Conservation (phyloP, 2,797 vertebrate genomes). For the Helicolenus hilgendorfi region DNA sequence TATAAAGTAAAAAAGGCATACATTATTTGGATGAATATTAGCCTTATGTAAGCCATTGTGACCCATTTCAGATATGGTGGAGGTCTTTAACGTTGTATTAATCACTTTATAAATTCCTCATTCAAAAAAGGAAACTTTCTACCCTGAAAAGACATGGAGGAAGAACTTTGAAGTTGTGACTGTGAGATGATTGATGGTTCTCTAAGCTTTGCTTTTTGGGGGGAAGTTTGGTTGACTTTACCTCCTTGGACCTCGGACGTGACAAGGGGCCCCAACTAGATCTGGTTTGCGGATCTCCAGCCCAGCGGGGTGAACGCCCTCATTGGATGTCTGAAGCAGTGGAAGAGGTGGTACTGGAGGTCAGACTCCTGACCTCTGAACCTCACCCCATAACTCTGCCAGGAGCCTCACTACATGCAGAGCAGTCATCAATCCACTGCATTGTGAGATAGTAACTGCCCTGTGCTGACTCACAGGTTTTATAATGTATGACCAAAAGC, state of each 20-base stretch:
- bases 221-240: background rate
- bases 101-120: background rate
- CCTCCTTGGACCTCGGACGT: background rate
- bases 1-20: no score
- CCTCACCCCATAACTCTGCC: constrained; percentile 46
- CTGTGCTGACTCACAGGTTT: constrained; percentile 51
- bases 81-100: background rate
- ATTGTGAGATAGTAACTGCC: constrained; percentile 18
- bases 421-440: constrained; percentile 27
- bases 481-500: constrained; percentile 42
- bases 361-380: constrained; percentile 59
- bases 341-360: constrained; percentile 16
- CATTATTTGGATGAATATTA: background rate
- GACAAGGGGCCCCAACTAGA: background rate
- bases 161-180: background rate
- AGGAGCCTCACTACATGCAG: constrained; percentile 30
- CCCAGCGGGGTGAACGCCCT: background rate
- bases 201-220: background rate
- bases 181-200: background rate
- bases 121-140: background rate
- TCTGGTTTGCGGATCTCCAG: constrained; percentile 9
- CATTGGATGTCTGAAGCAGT: constrained; percentile 15
- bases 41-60: background rate
- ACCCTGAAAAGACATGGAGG: background rate
- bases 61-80: background rate